Percentiles rank a stretch among this genome's conserved stretches.
phyloP scores from a whole-genome alignment of 2,113 vertebrate species.

The Dasyornis broadbenti region DNA sequence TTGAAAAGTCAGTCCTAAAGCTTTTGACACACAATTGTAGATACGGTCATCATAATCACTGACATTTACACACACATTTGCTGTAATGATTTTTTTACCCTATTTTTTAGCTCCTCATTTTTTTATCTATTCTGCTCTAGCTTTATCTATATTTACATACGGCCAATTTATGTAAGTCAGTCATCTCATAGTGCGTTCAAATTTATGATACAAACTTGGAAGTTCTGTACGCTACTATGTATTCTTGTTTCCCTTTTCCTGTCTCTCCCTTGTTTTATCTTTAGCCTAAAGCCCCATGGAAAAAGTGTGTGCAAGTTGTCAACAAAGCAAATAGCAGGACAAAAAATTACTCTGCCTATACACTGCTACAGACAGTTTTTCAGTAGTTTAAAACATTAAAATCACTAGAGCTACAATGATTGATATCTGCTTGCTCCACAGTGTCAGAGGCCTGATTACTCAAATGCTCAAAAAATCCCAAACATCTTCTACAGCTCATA shows the following conservation, averaged over 20 bases:
- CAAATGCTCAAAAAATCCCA: neutral
- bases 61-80: neutral
- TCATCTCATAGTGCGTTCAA: neutral
- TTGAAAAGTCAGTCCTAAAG: neutral
- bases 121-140: neutral
- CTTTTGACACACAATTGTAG: neutral
- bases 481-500: neutral
- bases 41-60: neutral
- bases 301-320: neutral
- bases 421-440: neutral
- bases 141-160: neutral
- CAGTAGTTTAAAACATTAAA: neutral
- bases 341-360: neutral
- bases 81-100: neutral
- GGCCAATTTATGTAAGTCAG: neutral
- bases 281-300: neutral
- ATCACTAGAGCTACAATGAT: neutral
- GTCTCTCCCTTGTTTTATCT: neutral
- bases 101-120: neutral
- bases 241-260: neutral
- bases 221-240: neutral
- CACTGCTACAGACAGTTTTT: neutral
- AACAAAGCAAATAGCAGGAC: neutral
- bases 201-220: neutral
- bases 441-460: neutral